Base-by-base conservation (phyloP, 2,113 vertebrate species). In the Labeo catla region DNA sequence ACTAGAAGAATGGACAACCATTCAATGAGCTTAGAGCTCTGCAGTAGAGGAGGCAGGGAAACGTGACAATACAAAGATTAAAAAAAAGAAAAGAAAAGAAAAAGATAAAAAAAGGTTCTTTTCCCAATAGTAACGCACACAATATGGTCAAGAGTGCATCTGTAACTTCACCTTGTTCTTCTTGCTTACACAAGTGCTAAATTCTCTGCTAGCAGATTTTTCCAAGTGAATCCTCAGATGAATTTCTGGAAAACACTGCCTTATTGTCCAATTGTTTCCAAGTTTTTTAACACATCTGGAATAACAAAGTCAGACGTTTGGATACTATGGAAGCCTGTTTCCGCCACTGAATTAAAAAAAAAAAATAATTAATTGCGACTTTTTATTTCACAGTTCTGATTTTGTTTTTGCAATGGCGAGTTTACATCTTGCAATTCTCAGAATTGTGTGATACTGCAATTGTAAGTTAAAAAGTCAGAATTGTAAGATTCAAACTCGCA, bases 141-240 rank as follows among this genome's bases (percentile, higher is more conserved):
- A 50, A 13, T 23, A 45, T 34, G 39, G 1, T 68, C 12, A 65
- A 21, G 23, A 66, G 49, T 43, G 28, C 43, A 76, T 50, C 49
- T 52, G 23, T 39, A 54, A 52, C 6, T 8, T 57, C 39, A 49
- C 47, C 16, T 52, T 39, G 21, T 6, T 52, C 10, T n/a, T n/a
- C 47, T 74, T 84, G 72, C 59, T 76, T 84, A 82, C 63, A 82
- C 80, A 82, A 82, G 23, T 52, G 80, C 28, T 70, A 85, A 23
- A 79, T 70, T 79, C 47, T 66, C 66, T 19, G 11, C 45, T 4
- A 36, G n/a, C 23, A 11, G 11, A 57, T 8, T 74, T 28, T 57
- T 52, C 66, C 81, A 74, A 59, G 5, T 66, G 15, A 77, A 28
- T 9, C 23, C 72, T 72, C 23, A 57, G 49, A 83, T 39, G 28